These are phyloP conservation scores for Halictus ligatus DNA, from an alignment of 2,888 invertebrate genomes.

Conservation along the genomic window DNA sequence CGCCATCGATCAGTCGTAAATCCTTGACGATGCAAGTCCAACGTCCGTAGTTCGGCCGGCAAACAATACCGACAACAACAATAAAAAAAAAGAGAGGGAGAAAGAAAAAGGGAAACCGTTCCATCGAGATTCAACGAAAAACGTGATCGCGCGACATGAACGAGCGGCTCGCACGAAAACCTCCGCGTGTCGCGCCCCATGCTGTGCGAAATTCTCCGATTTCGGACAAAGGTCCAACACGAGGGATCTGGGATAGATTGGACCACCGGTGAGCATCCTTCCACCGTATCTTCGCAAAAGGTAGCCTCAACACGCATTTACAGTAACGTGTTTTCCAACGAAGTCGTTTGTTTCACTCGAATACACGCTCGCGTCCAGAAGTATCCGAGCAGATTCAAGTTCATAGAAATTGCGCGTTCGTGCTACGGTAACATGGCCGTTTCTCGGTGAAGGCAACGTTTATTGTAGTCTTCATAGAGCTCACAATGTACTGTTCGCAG, in stretches of 20 bases:
- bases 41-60: neutral
- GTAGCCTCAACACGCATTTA: neutral
- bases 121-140: neutral
- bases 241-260: neutral
- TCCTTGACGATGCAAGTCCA: conserved; percentile 39
- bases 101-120: neutral
- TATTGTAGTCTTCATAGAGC: neutral
- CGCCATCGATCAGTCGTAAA: neutral
- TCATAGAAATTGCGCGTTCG: neutral
- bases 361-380: neutral
- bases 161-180: conserved; percentile 14
- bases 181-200: neutral
- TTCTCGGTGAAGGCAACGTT: neutral
- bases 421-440: neutral
- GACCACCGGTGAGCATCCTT: conserved; percentile 5
- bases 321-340: neutral
- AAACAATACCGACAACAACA: neutral
- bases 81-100: neutral
- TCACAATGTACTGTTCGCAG: neutral
- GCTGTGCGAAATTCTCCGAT: neutral
- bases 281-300: neutral
- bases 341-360: neutral
- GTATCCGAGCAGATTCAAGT: neutral
- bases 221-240: neutral
- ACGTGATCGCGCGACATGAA: conserved; percentile 12